Conservation (phyloP, 2,113 vertebrate species). For the Chaetodon auriga region DNA sequence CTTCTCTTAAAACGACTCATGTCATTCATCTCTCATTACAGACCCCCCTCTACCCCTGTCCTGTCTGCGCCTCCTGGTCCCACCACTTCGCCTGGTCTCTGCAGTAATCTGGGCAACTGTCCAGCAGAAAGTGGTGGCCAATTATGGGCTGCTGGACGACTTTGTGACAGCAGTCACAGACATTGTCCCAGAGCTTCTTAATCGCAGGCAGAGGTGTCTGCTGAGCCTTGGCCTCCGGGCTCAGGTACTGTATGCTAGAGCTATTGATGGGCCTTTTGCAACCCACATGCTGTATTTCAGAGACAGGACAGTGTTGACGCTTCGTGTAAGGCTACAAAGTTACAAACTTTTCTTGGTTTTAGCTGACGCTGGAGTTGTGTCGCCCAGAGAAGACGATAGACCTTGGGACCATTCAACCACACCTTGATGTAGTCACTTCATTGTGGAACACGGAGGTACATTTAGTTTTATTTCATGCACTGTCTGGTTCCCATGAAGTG, state of each 20-base stretch:
- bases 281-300: background rate
- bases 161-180: constrained; percentile 69
- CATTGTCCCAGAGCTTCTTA: constrained; percentile 73
- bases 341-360: background rate
- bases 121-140: constrained; percentile 43
- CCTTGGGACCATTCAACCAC: constrained; percentile 39
- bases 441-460: constrained; percentile 40
- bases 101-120: constrained; percentile 24
- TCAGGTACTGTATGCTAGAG: constrained; percentile 64
- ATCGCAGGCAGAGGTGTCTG: constrained; percentile 74
- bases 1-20: background rate
- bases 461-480: background rate
- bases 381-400: constrained; percentile 18
- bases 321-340: too few relatives aligned
- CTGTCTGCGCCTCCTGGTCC: constrained; percentile 39
- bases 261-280: background rate
- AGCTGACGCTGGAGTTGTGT: constrained; percentile 60
- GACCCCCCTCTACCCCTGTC: constrained; percentile 8
- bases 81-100: constrained; percentile 2
- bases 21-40: background rate
- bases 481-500: background rate
- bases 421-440: constrained; percentile 46
- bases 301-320: background rate
- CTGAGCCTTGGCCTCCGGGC: constrained; percentile 78
- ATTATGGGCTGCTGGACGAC: constrained; percentile 73